Percentiles rank a stretch among this genome's conserved stretches.
Evolutionary conservation across 1,140 invertebrate species (phyloP).

Genomic region (Drosophila truncata): DNA sequence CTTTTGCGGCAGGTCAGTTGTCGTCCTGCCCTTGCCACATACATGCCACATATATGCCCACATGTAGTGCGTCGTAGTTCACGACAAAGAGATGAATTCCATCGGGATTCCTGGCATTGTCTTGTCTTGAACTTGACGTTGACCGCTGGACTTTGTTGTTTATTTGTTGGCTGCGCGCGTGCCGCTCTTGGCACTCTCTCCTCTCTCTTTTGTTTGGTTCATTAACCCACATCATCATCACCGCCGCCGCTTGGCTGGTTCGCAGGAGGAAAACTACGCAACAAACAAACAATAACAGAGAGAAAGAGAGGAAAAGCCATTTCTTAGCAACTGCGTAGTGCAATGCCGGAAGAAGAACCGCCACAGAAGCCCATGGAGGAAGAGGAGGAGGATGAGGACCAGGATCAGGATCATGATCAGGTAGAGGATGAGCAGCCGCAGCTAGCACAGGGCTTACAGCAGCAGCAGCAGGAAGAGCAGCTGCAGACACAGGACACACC

Average conservation of each 20-base stretch:
- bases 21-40: slow-evolving; percentile 27
- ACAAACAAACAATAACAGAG: slow-evolving; percentile 59
- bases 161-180: slow-evolving; percentile 68
- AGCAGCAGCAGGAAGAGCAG: slow-evolving; percentile 9
- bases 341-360: slow-evolving; percentile 75
- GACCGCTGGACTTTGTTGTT: slow-evolving; percentile 66
- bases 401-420: slow-evolving; percentile 38
- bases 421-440: slow-evolving; percentile 15
- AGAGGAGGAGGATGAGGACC: slow-evolving; percentile 52
- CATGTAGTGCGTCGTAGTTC: slow-evolving; percentile 67
- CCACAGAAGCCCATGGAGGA: slow-evolving; percentile 69
- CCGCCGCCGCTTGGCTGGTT: slow-evolving; percentile 7
- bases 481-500: not conserved
- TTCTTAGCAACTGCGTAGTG: slow-evolving; percentile 38
- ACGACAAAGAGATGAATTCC: slow-evolving; percentile 50
- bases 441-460: slow-evolving; percentile 6
- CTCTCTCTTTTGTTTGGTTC: slow-evolving; percentile 69
- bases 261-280: slow-evolving; percentile 66
- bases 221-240: slow-evolving; percentile 59
- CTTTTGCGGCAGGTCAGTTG: slow-evolving; percentile 48
- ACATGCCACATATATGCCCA: too few relatives aligned
- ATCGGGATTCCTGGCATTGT: slow-evolving; percentile 53
- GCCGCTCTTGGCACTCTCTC: slow-evolving; percentile 25
- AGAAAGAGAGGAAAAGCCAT: slow-evolving; percentile 20
- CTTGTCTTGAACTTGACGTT: slow-evolving; percentile 74